Base-by-base conservation (phyloP, 2,888 invertebrate species). In the Diaphora mendica region DNA sequence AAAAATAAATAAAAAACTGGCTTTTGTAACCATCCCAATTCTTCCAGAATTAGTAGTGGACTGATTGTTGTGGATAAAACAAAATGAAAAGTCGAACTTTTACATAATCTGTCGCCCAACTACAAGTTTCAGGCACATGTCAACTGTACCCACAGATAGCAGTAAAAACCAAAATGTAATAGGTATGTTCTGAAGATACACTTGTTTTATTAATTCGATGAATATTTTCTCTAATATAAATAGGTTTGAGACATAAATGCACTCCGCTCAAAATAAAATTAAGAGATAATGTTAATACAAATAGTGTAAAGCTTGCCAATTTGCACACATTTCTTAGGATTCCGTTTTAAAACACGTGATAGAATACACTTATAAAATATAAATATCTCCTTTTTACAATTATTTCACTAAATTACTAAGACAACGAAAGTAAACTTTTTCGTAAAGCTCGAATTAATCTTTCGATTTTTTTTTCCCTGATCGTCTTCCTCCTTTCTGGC, bases 301-400 rank as follows among this genome's bases (percentile, higher is more conserved):
- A 77, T 73, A 73, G 74, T 74, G 59, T 39, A 59, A 39, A n/a
- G n/a, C 66, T 76, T 84, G 82, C 84, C 84, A 84, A 82, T 84
- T 88, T 86, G 85, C 86, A 85, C 84, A 80, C 85, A 86, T 88
- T 84, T 76, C 81, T 79, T 80, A 64, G 77, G 74, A 71, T 67
- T 75, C 72, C 66, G 62, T 73, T 11, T 59, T n/a, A 4, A 3
- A n/a, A 23, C 51, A 30, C 23, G 17, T 1, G 4, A 42, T 30
- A 9, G n/a, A 55, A 65, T 65, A 71, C 51, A 23, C 1, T 35
- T 20, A 35, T 23, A 35, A 23, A 35, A 23, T 64, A 20, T 64
- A 23, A 23, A 20, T 23, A 35, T 35, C 20, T 3, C 15, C 30
- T 64, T 64, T 35, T 64, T 64, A 55, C 51, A 55, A 55, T 55